These are phyloP conservation scores for Schmidtea mediterranea DNA, from an alignment of 1,140 invertebrate genomes.

Conservation along the genomic window DNA sequence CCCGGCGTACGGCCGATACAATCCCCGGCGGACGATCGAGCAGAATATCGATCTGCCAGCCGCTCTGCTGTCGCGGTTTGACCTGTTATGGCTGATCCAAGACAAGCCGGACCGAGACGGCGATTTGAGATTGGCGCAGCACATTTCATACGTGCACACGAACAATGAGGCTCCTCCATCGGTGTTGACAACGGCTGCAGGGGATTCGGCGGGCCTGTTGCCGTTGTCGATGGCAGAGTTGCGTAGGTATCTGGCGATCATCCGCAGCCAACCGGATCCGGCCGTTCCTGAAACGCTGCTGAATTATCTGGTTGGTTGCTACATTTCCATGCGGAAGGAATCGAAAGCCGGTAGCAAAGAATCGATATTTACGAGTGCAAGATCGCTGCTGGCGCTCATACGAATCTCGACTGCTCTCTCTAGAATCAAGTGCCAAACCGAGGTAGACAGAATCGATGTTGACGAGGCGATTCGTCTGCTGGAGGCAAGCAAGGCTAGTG, in stretches of 20 bases:
- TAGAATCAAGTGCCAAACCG: slow-evolving; percentile 50
- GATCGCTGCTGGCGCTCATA: slow-evolving; percentile 64
- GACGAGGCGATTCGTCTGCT: slow-evolving; percentile 73
- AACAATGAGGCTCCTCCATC: slow-evolving; percentile 6
- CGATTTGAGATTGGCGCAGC: slow-evolving; percentile 70
- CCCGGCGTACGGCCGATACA: slow-evolving; percentile 89
- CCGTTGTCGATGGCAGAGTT: neutral
- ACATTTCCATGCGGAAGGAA: slow-evolving; percentile 70
- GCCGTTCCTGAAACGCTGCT: slow-evolving; percentile 53
- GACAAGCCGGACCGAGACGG: slow-evolving; percentile 71
- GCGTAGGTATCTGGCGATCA: neutral
- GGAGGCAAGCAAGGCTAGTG: slow-evolving; percentile 34
- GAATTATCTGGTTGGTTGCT: slow-evolving; percentile 68
- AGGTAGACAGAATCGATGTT: slow-evolving; percentile 71
- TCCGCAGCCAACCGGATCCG: slow-evolving; percentile 29
- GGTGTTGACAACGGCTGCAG: too few species aligned
- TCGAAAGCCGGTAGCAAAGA: slow-evolving; percentile 53
- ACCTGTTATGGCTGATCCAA: slow-evolving; percentile 83
- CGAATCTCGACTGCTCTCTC: slow-evolving; percentile 74
- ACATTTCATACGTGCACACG: slow-evolving; percentile 80
- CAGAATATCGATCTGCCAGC: slow-evolving; percentile 92
- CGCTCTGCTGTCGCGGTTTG: slow-evolving; percentile 85
- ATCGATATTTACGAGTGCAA: slow-evolving; percentile 32
- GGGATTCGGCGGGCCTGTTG: neutral
- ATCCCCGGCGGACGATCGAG: slow-evolving; percentile 69